A percentile compares a stretch with the other conserved stretches of the same genome.
These are phyloP conservation scores for Platycercus adscitus DNA, from an alignment of 2,113 vertebrate genomes.

Conservation along the genomic window DNA sequence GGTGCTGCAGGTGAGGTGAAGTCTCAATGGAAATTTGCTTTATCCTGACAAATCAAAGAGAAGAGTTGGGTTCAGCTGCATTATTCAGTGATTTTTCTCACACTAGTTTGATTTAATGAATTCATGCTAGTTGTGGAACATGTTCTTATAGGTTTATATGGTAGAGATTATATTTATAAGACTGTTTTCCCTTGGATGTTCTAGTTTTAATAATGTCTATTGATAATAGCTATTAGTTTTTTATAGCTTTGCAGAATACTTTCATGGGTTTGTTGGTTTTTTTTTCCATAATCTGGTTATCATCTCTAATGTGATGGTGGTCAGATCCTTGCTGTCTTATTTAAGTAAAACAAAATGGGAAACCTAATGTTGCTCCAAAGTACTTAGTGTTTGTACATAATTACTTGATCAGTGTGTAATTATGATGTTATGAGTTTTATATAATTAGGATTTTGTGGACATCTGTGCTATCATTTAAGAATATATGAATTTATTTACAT, in stretches of 20 bases:
- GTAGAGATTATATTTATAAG: background rate
- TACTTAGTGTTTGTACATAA: background rate
- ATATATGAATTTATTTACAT: conserved; percentile 43
- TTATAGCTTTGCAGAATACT: background rate
- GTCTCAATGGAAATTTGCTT: conserved; percentile 15
- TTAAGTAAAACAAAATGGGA: conserved; percentile 7
- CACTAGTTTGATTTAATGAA: background rate
- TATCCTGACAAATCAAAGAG: background rate
- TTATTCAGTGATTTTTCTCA: background rate
- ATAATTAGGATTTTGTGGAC: conserved; percentile 47
- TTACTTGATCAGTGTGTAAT: conserved; percentile 43
- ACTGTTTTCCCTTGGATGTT: background rate
- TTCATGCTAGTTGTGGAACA: background rate
- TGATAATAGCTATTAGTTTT: background rate
- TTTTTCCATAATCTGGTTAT: background rate
- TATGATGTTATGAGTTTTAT: conserved; percentile 3
- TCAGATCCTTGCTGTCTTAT: background rate
- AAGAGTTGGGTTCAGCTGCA: background rate
- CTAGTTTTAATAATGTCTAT: background rate
- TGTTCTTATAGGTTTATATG: background rate
- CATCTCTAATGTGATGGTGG: background rate
- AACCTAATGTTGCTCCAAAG: background rate
- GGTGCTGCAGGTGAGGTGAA: background rate
- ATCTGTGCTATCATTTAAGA: conserved; percentile 53
- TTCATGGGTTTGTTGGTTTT: background rate